Percentiles rank a stretch among this genome's conserved stretches.
Evolutionary conservation across 2,797 vertebrate species (phyloP).

Genomic region (Leuciscus waleckii): DNA sequence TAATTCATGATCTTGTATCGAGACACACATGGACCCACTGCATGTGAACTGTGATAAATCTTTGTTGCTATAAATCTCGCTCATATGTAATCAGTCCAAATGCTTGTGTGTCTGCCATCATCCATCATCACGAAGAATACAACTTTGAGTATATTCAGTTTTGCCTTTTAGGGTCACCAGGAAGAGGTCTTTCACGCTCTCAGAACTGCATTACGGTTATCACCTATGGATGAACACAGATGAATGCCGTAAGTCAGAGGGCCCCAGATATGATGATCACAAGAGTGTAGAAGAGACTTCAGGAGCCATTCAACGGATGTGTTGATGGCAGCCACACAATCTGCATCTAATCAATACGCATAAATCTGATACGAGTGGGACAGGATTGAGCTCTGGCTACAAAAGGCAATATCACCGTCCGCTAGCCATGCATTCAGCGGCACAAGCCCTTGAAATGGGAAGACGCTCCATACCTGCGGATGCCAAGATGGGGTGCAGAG

Average conservation of each 20-base stretch:
- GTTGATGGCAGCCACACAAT: conserved; percentile 66
- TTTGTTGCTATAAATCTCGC: background rate
- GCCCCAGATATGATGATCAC: background rate
- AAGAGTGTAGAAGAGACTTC: background rate
- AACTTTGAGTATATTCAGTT: background rate
- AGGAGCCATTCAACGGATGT: conserved; percentile 69
- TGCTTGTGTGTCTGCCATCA: background rate
- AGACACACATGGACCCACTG: background rate
- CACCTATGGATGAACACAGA: background rate
- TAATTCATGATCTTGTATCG: conserved; percentile 23
- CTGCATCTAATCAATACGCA: conserved; percentile 74
- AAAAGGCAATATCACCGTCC: conserved; percentile 73
- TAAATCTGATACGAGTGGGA: conserved; percentile 65
- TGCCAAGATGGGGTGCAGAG: conserved; percentile 13
- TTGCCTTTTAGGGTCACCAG: conserved; percentile 6
- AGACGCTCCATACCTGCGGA: conserved; percentile 16
- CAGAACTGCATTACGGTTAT: background rate
- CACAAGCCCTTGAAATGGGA: conserved; percentile 72
- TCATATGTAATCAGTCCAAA: background rate
- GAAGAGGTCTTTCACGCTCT: background rate
- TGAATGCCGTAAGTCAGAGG: background rate
- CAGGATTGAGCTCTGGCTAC: conserved; percentile 54
- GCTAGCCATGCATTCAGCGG: conserved; percentile 68
- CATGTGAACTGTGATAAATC: background rate
- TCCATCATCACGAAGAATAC: background rate